These are phyloP conservation scores for Apteryx owenii DNA, from an alignment of 2,113 vertebrate genomes.

Conservation along the genomic window DNA sequence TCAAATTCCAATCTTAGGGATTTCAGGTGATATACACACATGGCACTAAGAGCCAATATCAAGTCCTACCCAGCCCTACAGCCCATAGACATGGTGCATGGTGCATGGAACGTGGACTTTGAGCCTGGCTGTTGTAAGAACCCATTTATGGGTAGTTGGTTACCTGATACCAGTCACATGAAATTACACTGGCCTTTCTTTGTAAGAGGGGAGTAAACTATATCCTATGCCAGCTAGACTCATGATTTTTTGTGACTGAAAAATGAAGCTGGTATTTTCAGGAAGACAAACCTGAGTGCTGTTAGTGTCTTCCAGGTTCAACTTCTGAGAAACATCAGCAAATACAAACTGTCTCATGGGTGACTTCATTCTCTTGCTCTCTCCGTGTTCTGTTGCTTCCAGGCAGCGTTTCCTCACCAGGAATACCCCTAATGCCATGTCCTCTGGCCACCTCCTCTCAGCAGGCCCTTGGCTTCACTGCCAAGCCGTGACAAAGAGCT, in stretches of 20 bases:
- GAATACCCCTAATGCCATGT: neutral
- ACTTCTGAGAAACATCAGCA: neutral
- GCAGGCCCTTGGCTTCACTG: neutral
- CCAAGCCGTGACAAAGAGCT: neutral
- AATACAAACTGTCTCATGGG: neutral
- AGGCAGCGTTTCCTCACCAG: neutral
- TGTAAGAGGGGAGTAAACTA: neutral
- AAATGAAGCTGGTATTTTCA: neutral
- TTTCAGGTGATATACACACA: neutral
- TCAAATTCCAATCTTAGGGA: neutral
- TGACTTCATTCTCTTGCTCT: neutral
- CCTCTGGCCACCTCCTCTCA: neutral
- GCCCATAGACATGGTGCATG: neutral
- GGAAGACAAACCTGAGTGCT: neutral
- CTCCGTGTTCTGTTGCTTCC: neutral
- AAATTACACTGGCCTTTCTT: neutral
- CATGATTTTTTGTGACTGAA: neutral
- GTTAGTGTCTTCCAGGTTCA: neutral
- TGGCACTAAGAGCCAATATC: fast-evolving
- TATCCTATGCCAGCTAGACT: neutral
- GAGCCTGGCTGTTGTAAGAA: neutral
- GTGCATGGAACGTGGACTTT: neutral
- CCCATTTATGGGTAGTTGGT: neutral
- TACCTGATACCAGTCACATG: neutral
- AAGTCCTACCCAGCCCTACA: neutral